Evolutionary conservation across 1,140 invertebrate species (phyloP), one percentile per base, ranked within the genome.

Genomic region (Camponotus floridanus): DNA sequence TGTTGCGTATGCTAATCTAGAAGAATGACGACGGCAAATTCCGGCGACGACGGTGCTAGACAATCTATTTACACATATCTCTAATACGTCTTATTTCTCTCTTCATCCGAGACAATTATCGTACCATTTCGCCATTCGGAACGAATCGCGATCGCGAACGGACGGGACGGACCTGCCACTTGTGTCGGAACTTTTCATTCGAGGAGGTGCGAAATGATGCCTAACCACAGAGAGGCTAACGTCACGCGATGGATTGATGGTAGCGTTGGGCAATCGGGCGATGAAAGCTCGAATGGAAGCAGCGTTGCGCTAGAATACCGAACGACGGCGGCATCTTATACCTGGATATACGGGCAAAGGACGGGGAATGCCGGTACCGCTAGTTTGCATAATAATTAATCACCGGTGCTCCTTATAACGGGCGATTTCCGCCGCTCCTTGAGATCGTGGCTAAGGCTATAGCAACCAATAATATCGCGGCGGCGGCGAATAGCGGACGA

Each of bases 311-410:
- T 51, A 21, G 59, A 85, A 62, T 76, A 42, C 39, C 61, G 70
- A 84, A 45, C 33, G 59, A 31, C 64, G 45, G 78, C 73, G 78
- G 84, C 73, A 79, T 79, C 79, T 59, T 9, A 61, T 11, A 39
- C 15, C 64, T 68, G 62, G 76, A 79, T 62, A 79, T 62, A 48
- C 62, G 13, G 73, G 51, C 78, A 85, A 90, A 80, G 86, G 88
- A 78, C 88, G 78, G 85, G 74, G 74, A 89, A 90, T 86, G 74
- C 81, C 76, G 83, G 87, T 92, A 91, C 90, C 90, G 87, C 92
- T 92, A 90, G 84, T 93, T 93, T 92, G 91, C 92, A 93, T 94
- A 92, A 93, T 93, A 93, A 93, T 93, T 94, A 94, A 94, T 94
- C 89, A 88, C 78, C 86, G 57, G 87, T 90, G 86, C 86, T 92